phyloP scores from a whole-genome alignment of 2,113 vertebrate species.

The Planiliza haematocheilus region DNA sequence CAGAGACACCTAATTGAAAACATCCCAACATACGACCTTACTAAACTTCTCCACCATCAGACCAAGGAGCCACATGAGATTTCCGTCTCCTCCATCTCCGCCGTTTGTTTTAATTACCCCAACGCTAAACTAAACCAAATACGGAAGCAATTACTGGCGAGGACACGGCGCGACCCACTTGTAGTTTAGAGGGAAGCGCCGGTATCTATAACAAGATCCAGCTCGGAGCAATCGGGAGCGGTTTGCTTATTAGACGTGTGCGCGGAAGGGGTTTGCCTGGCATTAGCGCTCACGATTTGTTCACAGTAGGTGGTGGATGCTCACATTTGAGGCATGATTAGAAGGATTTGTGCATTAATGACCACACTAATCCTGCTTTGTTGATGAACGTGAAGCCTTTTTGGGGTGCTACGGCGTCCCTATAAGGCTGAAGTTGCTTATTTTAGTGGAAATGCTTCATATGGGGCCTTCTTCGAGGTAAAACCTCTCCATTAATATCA shows the following conservation, averaged over 20 bases:
- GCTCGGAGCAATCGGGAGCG: slow-evolving; percentile 50
- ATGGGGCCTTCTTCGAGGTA: background rate
- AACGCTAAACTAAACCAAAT: slow-evolving; percentile 68
- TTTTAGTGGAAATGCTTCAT: background rate
- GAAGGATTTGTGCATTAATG: slow-evolving; percentile 42
- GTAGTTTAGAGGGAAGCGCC: slow-evolving; percentile 52
- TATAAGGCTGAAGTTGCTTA: too few species aligned
- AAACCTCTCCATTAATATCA: slow-evolving; percentile 13
- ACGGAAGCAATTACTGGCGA: slow-evolving; percentile 77
- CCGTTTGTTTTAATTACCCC: slow-evolving; percentile 80
- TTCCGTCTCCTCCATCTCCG: slow-evolving; percentile 50
- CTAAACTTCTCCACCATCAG: slow-evolving; percentile 56
- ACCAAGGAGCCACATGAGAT: slow-evolving; percentile 61
- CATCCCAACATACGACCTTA: slow-evolving; percentile 55
- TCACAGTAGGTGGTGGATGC: slow-evolving; percentile 42
- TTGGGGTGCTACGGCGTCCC: background rate
- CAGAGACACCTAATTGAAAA: slow-evolving; percentile 70
- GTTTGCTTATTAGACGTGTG: slow-evolving; percentile 49
- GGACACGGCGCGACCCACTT: slow-evolving; percentile 57
- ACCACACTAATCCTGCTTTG: slow-evolving; percentile 46
- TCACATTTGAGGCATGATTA: slow-evolving; percentile 46
- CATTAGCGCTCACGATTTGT: slow-evolving; percentile 31
- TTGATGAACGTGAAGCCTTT: slow-evolving; percentile 38
- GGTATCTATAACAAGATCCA: slow-evolving; percentile 80
- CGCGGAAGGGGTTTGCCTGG: slow-evolving; percentile 12